phyloP scores from a whole-genome alignment of 2,797 vertebrate genomes.

The Chloroceryle inda region DNA sequence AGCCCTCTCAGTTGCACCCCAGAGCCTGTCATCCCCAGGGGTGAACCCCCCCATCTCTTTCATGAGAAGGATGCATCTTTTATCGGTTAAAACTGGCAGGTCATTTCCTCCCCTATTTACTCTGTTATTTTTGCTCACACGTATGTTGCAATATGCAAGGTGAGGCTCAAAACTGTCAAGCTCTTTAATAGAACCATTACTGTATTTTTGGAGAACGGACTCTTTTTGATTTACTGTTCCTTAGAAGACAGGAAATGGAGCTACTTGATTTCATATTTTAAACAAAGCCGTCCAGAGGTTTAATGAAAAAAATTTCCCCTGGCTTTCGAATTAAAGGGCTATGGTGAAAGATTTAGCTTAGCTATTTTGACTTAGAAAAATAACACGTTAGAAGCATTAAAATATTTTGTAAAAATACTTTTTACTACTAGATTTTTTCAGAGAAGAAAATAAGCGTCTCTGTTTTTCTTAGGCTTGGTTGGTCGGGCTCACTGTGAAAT shows the following conservation, averaged over 20 bases:
- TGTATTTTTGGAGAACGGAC: slow-evolving; percentile 53
- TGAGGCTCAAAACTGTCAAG: slow-evolving; percentile 73
- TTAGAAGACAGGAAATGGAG: slow-evolving; percentile 78
- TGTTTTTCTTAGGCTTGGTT: not conserved
- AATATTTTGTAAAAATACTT: slow-evolving; percentile 59
- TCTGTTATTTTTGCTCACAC: slow-evolving; percentile 4
- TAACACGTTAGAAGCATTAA: slow-evolving; percentile 54
- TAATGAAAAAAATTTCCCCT: slow-evolving; percentile 76
- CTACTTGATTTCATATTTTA: slow-evolving; percentile 77
- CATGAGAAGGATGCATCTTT: not conserved
- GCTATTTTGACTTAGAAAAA: slow-evolving; percentile 73
- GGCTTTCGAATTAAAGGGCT: slow-evolving; percentile 72
- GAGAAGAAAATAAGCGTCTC: not conserved
- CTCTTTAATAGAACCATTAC: slow-evolving; percentile 65
- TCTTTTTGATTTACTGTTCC: slow-evolving; percentile 70
- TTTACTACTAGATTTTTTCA: slow-evolving; percentile 20
- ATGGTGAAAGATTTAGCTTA: slow-evolving; percentile 71
- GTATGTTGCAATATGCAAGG: slow-evolving; percentile 60
- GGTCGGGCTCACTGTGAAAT: not conserved
- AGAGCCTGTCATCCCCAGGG: fast-evolving
- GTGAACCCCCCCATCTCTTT: not conserved
- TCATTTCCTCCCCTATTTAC: not conserved
- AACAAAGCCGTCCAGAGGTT: slow-evolving; percentile 72
- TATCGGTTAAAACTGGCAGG: not conserved
- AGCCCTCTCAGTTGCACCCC: fast-evolving